These are phyloP conservation scores for Planiliza haematocheilus DNA, from an alignment of 2,113 vertebrate species.

Conservation along the genomic window DNA sequence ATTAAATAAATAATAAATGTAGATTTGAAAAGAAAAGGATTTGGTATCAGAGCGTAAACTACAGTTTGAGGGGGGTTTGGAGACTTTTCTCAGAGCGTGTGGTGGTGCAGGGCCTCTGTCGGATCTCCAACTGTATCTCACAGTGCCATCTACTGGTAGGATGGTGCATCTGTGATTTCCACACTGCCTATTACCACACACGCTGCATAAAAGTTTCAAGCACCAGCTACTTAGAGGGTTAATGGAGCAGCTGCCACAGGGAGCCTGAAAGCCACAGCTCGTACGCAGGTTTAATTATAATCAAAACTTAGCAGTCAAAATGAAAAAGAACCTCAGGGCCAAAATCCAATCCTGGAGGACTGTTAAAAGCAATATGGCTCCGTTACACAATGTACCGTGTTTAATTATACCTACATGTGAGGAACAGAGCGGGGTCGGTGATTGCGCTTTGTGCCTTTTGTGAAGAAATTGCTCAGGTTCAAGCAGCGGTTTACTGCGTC, in stretches of 20 bases:
- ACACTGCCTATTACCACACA: no score
- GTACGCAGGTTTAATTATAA: slow-evolving; percentile 27
- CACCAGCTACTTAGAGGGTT: not conserved
- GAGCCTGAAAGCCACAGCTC: not conserved
- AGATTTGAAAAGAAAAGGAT: no score
- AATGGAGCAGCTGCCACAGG: slow-evolving; percentile 9
- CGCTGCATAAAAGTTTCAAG: not conserved
- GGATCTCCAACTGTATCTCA: slow-evolving; percentile 35
- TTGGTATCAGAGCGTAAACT: not conserved
- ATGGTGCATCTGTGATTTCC: not conserved
- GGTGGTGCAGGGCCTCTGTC: not conserved
- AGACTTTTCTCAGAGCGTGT: not conserved
- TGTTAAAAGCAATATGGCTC: slow-evolving; percentile 1
- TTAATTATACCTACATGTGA: slow-evolving; percentile 18
- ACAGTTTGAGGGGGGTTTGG: not conserved
- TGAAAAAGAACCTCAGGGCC: slow-evolving; percentile 5
- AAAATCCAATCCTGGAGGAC: slow-evolving; percentile 2
- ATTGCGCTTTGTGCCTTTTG: no score
- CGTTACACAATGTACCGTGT: not conserved
- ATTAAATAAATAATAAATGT: no score
- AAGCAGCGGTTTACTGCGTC: no score
- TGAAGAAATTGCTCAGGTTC: no score
- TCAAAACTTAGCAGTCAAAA: slow-evolving; percentile 13
- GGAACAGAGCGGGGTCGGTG: not conserved
- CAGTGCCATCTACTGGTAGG: slow-evolving; percentile 70